phyloP scores from a whole-genome alignment of 2,888 invertebrate genomes.

The Pterostichus madidus region DNA sequence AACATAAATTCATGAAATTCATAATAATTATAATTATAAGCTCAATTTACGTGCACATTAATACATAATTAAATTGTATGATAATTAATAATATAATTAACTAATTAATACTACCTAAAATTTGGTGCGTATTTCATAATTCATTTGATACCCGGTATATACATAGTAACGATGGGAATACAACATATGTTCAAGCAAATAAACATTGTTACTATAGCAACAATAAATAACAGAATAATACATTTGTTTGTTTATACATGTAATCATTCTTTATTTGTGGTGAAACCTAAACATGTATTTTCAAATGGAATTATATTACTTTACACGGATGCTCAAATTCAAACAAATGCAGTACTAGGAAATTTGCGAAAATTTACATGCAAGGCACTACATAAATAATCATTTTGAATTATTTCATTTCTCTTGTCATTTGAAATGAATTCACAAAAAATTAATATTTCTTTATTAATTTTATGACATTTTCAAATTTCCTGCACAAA shows the following conservation, averaged over 20 bases:
- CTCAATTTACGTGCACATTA: too few species aligned
- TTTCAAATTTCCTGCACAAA: too few species aligned
- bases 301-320: slow-evolving; percentile 27
- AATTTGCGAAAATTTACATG: neutral
- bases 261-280: slow-evolving; percentile 15
- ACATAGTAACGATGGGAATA: too few species aligned
- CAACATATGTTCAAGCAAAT: too few species aligned
- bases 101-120: neutral
- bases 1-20: too few species aligned
- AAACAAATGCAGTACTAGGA: slow-evolving; percentile 8
- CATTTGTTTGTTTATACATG: neutral
- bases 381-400: neutral
- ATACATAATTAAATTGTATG: too few species aligned
- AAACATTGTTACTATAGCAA: neutral
- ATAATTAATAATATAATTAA: neutral
- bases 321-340: slow-evolving; percentile 31
- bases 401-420: slow-evolving; percentile 4
- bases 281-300: slow-evolving; percentile 16
- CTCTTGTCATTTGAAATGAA: neutral
- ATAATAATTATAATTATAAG: too few species aligned
- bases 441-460: too few species aligned
- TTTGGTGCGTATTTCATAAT: too few species aligned
- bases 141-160: too few species aligned
- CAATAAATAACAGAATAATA: neutral
- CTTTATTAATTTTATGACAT: too few species aligned